Evolutionary conservation across 2,888 invertebrate species (phyloP).

Genomic region (Lomographa bimaculata): DNA sequence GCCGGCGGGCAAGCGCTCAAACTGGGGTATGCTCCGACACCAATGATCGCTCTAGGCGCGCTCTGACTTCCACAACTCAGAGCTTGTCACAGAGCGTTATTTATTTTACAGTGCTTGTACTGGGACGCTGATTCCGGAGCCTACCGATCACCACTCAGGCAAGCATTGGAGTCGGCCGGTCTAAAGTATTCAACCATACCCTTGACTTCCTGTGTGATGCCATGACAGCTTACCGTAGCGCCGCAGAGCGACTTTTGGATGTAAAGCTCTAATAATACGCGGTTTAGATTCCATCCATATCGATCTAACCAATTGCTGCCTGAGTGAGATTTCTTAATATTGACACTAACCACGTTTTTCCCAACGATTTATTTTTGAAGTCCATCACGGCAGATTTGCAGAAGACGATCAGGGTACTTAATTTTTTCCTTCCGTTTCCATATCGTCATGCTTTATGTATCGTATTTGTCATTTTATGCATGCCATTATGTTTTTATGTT

Average conservation of each 20-base stretch:
- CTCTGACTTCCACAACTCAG: conserved; percentile 73
- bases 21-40: conserved; percentile 93
- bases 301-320: conserved; percentile 82
- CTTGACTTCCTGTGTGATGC: conserved; percentile 79
- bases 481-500: conserved; percentile 66
- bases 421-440: conserved; percentile 53
- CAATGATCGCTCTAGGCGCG: conserved; percentile 59
- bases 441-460: conserved; percentile 71
- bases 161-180: conserved; percentile 86
- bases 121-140: conserved; percentile 87
- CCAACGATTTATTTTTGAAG: conserved; percentile 82
- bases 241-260: conserved; percentile 38
- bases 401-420: conserved; percentile 33
- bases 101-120: conserved; percentile 91
- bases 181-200: conserved; percentile 80
- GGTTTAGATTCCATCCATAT: conserved; percentile 44
- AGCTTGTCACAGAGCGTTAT: conserved; percentile 78
- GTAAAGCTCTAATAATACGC: conserved; percentile 33
- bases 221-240: conserved; percentile 75
- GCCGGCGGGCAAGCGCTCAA: conserved; percentile 98
- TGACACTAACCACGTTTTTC: conserved; percentile 66
- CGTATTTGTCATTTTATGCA: conserved; percentile 67
- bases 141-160: conserved; percentile 91
- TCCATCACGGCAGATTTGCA: conserved; percentile 60
- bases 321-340: conserved; percentile 76